Evolutionary conservation across 2,888 invertebrate genomes (phyloP).

Genomic region (Hermodice carunculata): DNA sequence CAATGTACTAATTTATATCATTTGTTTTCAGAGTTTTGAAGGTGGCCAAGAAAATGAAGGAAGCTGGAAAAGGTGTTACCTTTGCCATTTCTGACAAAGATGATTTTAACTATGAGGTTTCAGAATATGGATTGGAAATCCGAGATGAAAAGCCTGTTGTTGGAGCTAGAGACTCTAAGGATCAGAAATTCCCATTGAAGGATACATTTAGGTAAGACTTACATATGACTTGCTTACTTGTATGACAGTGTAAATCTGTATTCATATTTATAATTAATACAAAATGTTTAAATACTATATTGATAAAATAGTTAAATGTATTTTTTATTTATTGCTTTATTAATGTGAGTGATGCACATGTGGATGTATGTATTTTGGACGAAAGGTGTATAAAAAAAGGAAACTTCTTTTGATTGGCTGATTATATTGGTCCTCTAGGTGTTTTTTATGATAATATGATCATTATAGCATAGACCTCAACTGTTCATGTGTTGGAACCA

Average conservation of each 20-base stretch:
- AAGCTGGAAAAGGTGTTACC: slow-evolving; percentile 73
- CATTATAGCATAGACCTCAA: too few species aligned
- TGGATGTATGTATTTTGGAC: too few species aligned
- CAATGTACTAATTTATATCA: not conserved
- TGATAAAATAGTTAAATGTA: not conserved
- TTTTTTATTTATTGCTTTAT: too few species aligned
- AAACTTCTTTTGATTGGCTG: not conserved
- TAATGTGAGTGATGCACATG: too few species aligned
- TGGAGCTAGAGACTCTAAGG: slow-evolving; percentile 84
- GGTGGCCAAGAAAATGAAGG: slow-evolving; percentile 81
- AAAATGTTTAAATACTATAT: not conserved
- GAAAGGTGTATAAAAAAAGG: too few species aligned
- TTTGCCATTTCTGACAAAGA: slow-evolving; percentile 95
- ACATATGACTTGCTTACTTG: not conserved
- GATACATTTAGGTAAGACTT: slow-evolving; percentile 86
- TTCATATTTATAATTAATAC: not conserved
- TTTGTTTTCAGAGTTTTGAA: slow-evolving; percentile 80
- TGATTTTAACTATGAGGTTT: slow-evolving; percentile 94
- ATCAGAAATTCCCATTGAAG: slow-evolving; percentile 90
- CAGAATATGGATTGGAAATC: slow-evolving; percentile 88
- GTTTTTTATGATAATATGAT: not conserved
- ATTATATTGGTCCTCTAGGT: not conserved
- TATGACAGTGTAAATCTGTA: not conserved
- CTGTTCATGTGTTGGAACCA: too few species aligned
- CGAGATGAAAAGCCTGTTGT: slow-evolving; percentile 89